Conservation (phyloP, 2,888 invertebrate genomes). For the Prostheceraeus crozeri region DNA sequence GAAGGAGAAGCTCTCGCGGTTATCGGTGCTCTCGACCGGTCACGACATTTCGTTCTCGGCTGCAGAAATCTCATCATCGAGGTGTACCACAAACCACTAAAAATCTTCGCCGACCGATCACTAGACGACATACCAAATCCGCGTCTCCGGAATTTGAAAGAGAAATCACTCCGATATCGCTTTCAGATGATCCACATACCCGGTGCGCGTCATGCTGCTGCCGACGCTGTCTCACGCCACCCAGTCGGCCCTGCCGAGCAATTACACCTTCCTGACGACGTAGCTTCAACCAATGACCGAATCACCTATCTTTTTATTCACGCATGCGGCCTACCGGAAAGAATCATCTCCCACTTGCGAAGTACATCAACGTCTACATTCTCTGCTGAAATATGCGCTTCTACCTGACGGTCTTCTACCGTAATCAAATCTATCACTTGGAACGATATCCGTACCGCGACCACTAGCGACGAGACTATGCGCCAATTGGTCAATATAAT, state of each 20-base stretch:
- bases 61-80: conserved; percentile 36
- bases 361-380: no score
- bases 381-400: no score
- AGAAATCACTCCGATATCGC: conserved; percentile 42
- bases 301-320: no score
- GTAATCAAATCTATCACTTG: no score
- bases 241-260: background rate
- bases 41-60: conserved; percentile 38
- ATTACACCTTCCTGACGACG: background rate
- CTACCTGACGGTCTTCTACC: no score
- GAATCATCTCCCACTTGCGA: no score
- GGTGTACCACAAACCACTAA: conserved; percentile 40
- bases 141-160: conserved; percentile 43
- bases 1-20: conserved; percentile 35
- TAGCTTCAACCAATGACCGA: no score
- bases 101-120: conserved; percentile 37
- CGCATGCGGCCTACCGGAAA: no score
- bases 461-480: no score
- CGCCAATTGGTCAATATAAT: no score
- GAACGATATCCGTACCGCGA: background rate
- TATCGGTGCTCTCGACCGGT: conserved; percentile 33
- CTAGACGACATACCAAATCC: conserved; percentile 39
- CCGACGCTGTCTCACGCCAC: conserved; percentile 6
- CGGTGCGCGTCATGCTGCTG: conserved; percentile 30
- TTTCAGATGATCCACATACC: conserved; percentile 41